Base-by-base conservation (phyloP, 1,140 invertebrate species). In the Ceratoteleas bidentatus region DNA sequence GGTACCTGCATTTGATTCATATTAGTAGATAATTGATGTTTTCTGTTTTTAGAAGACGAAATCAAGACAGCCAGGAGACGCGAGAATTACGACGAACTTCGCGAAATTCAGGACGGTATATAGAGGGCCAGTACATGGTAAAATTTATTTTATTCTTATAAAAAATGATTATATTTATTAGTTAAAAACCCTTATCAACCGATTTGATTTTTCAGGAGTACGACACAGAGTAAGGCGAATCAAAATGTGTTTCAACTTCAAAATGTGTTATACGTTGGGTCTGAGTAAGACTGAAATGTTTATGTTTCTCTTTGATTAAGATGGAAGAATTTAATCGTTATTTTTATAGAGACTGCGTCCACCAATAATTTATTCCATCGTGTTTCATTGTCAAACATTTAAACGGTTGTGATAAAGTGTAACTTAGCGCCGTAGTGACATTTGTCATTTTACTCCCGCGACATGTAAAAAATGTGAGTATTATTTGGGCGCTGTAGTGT, bases 81-180 rank as follows among this genome's bases (percentile, higher is more conserved):
- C 84, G 89, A 70, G 90, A 91, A 76, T 83, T 91, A 11, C 80
- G 90, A 6, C 87, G 90, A 77, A 91, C 90, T 0, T 82, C 89
- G 0, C 84, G 90, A 77, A 91, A 91, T 81, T 90, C 90, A 13
- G 89, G 90, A 16, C 85, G 89, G 64, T 91, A 91, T 5, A 76
- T 90, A n/a, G 84, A 89, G 73, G 90, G 90, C 11, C 90, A 91
- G 81, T 91, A 91, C 36, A 90, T 90, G 89, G 90, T 90, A 77
- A n/a, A 86, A 52, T 24, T 69, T 13, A 13, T 13, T 16, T 38
- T 54, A 62, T 53, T 43, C 58, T n/a, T n/a, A n/a, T n/a, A n/a
- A 58, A 49, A 33, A 34, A 36, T 14, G 13, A 15, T 14, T 32
- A 2, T 34, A 45, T 33, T 50, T 33, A 57, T 34, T 33, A 14